Percentiles rank a stretch among this genome's conserved stretches.
Conservation (phyloP, 2,113 vertebrate species). For the Neogobius melanostomus region DNA sequence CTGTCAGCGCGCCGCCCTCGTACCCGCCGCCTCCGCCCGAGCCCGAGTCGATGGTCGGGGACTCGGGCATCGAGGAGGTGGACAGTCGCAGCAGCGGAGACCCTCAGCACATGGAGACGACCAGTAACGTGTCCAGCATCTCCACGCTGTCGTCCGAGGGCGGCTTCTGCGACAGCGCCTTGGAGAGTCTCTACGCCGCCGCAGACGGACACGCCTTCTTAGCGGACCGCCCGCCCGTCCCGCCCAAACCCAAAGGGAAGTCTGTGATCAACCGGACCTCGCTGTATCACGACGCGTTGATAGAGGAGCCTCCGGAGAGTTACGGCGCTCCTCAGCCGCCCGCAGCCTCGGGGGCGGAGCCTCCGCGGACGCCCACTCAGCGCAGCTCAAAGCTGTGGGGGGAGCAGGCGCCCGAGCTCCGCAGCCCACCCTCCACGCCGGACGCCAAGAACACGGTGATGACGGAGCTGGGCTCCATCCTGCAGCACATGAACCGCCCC, state of each 20-base stretch:
- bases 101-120: slow-evolving; percentile 91
- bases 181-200: slow-evolving; percentile 92
- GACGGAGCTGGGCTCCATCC: slow-evolving; percentile 94
- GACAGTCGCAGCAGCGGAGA: slow-evolving; percentile 94
- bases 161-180: slow-evolving; percentile 79
- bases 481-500: slow-evolving; percentile 94
- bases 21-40: slow-evolving; percentile 86
- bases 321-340: slow-evolving; percentile 84
- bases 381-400: slow-evolving; percentile 95
- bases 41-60: slow-evolving; percentile 81
- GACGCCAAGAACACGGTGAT: slow-evolving; percentile 94
- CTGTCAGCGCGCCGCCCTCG: no score
- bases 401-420: slow-evolving; percentile 82
- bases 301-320: slow-evolving; percentile 87
- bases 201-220: slow-evolving; percentile 91
- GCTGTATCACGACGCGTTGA: slow-evolving; percentile 88
- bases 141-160: slow-evolving; percentile 97
- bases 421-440: slow-evolving; percentile 84
- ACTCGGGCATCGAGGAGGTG: slow-evolving; percentile 93
- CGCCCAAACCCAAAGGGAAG: slow-evolving; percentile 97
- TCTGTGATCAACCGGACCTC: slow-evolving; percentile 89
- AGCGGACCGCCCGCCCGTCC: slow-evolving; percentile 93
- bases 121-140: slow-evolving; percentile 97
- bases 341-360: slow-evolving; percentile 76
- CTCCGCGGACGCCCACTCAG: slow-evolving; percentile 83